Evolutionary conservation across 2,113 vertebrate species (phyloP).

Genomic region (Myotis davidii): DNA sequence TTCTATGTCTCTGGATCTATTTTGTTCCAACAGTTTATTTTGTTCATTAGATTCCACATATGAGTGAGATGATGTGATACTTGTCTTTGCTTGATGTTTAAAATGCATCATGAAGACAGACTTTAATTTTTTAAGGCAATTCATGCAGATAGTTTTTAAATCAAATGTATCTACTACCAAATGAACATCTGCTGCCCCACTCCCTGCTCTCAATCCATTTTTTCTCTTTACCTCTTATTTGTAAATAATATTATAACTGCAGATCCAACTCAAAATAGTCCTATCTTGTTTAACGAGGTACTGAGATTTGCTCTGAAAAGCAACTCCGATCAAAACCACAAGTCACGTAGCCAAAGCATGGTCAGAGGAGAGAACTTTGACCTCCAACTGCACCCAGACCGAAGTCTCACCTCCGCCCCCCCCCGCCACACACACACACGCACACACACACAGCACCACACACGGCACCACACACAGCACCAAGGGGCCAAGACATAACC

Average conservation of each 20-base stretch:
- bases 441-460: not conserved
- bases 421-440: not conserved
- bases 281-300: not conserved
- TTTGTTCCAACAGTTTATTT: too few relatives aligned
- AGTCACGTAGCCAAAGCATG: not conserved
- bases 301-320: not conserved
- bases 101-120: not conserved
- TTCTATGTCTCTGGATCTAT: too few relatives aligned
- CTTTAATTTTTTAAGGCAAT: slow-evolving; percentile 26
- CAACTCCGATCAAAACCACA: not conserved
- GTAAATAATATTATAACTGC: not conserved
- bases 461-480: not conserved
- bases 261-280: not conserved
- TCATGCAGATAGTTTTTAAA: not conserved
- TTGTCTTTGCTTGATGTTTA: too few relatives aligned
- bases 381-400: not conserved
- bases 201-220: not conserved
- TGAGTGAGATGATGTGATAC: too few relatives aligned
- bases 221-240: not conserved
- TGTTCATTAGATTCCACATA: too few relatives aligned
- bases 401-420: not conserved
- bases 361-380: not conserved
- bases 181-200: not conserved
- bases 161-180: not conserved
- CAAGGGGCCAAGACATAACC: not conserved